These are phyloP conservation scores for Brachypodius melanocephalos DNA, from an alignment of 2,113 vertebrate species.

Conservation along the genomic window DNA sequence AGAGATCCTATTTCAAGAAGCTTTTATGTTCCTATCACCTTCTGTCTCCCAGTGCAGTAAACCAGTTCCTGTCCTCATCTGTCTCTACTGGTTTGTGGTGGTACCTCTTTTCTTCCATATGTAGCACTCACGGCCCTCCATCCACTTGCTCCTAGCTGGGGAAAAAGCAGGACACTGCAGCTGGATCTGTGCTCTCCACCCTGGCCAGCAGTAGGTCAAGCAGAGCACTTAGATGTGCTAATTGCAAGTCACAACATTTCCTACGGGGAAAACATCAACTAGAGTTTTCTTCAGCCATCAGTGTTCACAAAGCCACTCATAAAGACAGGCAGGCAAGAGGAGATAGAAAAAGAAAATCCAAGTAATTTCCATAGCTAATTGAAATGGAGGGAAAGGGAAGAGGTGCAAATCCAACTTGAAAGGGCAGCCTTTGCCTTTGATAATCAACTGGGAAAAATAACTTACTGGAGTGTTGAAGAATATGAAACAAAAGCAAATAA, in stretches of 20 bases:
- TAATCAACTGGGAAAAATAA: slow-evolving; percentile 13
- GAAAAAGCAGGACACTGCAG: background rate
- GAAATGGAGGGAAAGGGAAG: background rate
- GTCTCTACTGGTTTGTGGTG: background rate
- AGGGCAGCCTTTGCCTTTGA: background rate
- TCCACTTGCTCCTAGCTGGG: background rate
- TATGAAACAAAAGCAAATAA: slow-evolving; percentile 26
- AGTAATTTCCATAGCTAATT: background rate
- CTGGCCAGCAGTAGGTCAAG: background rate
- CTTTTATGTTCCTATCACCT: background rate
- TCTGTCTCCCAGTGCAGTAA: background rate
- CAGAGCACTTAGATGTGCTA: background rate
- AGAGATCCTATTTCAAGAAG: background rate
- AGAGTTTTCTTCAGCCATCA: background rate
- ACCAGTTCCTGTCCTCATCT: background rate
- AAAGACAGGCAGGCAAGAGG: background rate
- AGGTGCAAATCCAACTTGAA: slow-evolving; percentile 23
- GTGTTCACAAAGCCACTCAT: background rate
- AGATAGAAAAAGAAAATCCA: background rate
- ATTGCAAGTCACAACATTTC: background rate
- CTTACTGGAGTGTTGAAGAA: background rate
- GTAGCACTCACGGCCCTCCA: background rate
- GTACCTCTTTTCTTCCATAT: background rate
- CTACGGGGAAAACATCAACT: background rate
- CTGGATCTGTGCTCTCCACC: background rate